Evolutionary conservation across 1,140 invertebrate genomes (phyloP).

Genomic region (Drosophila suzukii): DNA sequence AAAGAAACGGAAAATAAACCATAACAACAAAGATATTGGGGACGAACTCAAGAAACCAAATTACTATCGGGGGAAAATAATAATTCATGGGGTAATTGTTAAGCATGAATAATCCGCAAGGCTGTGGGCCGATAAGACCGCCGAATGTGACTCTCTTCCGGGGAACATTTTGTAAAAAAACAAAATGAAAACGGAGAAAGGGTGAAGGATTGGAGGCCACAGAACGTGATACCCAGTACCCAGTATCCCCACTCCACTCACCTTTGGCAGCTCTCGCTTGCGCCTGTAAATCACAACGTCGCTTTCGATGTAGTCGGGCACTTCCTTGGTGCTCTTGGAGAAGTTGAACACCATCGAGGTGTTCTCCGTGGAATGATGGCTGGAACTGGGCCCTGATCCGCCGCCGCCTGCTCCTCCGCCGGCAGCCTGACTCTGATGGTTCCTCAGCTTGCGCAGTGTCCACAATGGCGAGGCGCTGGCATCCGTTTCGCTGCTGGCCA

Average conservation of each 20-base stretch:
- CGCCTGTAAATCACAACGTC: constrained; percentile 90
- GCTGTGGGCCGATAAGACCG: constrained; percentile 30
- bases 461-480: constrained; percentile 69
- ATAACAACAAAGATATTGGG: constrained; percentile 51
- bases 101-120: constrained; percentile 75
- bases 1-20: constrained; percentile 55
- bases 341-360: constrained; percentile 95
- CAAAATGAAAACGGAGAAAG: not conserved
- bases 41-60: constrained; percentile 30
- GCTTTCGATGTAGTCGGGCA: constrained; percentile 95
- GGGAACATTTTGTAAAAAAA: not conserved
- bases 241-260: constrained; percentile 83
- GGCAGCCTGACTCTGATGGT: constrained; percentile 38
- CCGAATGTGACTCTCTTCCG: constrained; percentile 6
- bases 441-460: constrained; percentile 65
- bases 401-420: constrained; percentile 33
- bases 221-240: not conserved
- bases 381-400: constrained; percentile 40
- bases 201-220: not conserved
- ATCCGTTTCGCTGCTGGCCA: constrained; percentile 80
- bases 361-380: constrained; percentile 66
- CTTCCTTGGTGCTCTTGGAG: constrained; percentile 90
- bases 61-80: constrained; percentile 54
- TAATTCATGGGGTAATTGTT: constrained; percentile 60
- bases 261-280: constrained; percentile 89